Conservation (phyloP, 2,888 invertebrate genomes). For the Drosophila planitibia region DNA sequence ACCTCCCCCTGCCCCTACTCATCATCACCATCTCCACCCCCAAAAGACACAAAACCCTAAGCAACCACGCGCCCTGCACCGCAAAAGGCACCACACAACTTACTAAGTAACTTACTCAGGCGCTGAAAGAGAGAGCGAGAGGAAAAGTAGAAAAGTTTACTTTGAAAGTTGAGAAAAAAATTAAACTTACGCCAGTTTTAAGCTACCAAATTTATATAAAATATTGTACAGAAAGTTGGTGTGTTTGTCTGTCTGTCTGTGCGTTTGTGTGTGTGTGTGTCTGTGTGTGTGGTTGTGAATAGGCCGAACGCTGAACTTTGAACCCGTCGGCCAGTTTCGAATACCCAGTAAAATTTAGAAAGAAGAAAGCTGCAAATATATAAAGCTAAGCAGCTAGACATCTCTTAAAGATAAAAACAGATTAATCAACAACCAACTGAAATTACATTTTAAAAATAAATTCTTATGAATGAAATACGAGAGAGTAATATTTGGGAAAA, state of each 20-base stretch:
- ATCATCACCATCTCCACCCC: neutral
- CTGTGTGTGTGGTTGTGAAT: constrained; percentile 28
- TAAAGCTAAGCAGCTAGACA: neutral
- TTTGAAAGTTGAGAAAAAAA: constrained; percentile 60
- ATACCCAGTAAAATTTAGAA: constrained; percentile 10
- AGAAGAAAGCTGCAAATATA: neutral
- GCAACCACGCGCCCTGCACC: constrained; percentile 16
- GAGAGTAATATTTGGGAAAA: neutral
- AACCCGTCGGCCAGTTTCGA: constrained; percentile 25
- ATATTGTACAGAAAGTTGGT: constrained; percentile 53
- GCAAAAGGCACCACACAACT: constrained; percentile 35
- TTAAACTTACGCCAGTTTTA: constrained; percentile 75
- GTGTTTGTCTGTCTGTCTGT: constrained; percentile 11
- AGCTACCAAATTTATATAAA: constrained; percentile 74
- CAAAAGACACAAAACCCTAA: constrained; percentile 12
- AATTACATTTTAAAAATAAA: neutral
- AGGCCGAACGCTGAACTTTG: constrained; percentile 67
- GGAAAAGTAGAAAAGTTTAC: constrained; percentile 62
- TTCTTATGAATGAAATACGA: neutral
- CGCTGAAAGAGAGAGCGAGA: constrained; percentile 2
- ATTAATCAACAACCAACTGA: neutral
- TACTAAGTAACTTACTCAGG: constrained; percentile 43
- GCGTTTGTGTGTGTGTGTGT: constrained; percentile 10
- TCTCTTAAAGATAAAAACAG: neutral
- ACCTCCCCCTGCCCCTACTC: neutral